Conservation (phyloP, 2,888 invertebrate genomes). For the Eumerus sabulonum region DNA sequence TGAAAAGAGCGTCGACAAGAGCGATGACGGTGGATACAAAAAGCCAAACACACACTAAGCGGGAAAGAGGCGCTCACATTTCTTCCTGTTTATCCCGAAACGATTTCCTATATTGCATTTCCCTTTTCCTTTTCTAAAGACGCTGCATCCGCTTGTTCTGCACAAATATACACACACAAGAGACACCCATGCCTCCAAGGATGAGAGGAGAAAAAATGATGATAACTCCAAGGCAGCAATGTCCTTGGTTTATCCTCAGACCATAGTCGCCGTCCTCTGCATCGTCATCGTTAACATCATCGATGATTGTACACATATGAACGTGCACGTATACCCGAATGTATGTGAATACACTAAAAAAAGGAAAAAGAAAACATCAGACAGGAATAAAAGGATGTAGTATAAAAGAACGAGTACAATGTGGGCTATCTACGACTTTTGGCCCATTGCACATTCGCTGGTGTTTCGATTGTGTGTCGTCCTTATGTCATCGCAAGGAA, state of each 20-base stretch:
- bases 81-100: slow-evolving; percentile 74
- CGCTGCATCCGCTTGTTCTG: slow-evolving; percentile 73
- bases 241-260: slow-evolving; percentile 27
- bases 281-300: background rate
- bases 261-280: slow-evolving; percentile 6
- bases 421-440: slow-evolving; percentile 61
- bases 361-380: too few species aligned
- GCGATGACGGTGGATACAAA: background rate
- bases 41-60: background rate
- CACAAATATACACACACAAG: slow-evolving; percentile 41
- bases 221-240: slow-evolving; percentile 61
- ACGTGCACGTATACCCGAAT: slow-evolving; percentile 4
- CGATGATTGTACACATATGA: slow-evolving; percentile 61
- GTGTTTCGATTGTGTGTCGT: slow-evolving; percentile 55
- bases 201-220: slow-evolving; percentile 53
- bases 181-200: slow-evolving; percentile 48
- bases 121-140: slow-evolving; percentile 76
- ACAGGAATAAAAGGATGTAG: slow-evolving; percentile 16
- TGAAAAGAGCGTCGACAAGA: too few species aligned
- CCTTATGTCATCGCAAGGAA: slow-evolving; percentile 51
- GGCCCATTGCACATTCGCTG: slow-evolving; percentile 56
- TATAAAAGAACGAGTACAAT: slow-evolving; percentile 46
- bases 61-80: slow-evolving; percentile 36
- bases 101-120: slow-evolving; percentile 79
- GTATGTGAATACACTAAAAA: too few species aligned